Evolutionary conservation across 2,888 invertebrate genomes (phyloP), one percentile per base, ranked within the genome.

Genomic region (Eumacrocentrus americanus): DNA sequence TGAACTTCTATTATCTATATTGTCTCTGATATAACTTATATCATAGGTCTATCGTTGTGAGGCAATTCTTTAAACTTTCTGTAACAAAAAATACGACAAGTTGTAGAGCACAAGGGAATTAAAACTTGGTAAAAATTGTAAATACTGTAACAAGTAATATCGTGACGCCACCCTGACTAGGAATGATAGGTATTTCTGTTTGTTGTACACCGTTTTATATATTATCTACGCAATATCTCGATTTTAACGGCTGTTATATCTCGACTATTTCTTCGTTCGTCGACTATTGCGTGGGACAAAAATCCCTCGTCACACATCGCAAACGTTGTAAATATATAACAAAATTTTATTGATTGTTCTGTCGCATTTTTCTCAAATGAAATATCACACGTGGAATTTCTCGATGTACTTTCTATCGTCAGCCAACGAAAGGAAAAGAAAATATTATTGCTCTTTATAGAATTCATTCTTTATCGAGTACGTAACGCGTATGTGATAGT

Each of bases 91-190:
- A 65, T 57, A 62, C 46, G 11, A 46, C 23, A 60, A 66, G 65
- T 40, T 54, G 20, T 55, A 42, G 23, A 50, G 37, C 40, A 58
- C 55, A 50, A 66, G 64, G 64, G 58, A 65, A 54, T 54, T 22
- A 38, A 22, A 65, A 64, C 65, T 69, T 58, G 69, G 70, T 63
- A 70, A 72, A 74, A 75, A 73, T 67, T 73, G 75, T 75, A 77
- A 77, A 77, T 78, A 79, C 78, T 79, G 79, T 74, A 78, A 78
- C 80, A 77, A 79, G 76, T 78, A 78, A 79, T 76, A 79, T 77
- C 76, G 74, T 71, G 72, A 72, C 74, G 73, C 72, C 71, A 74
- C 72, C 72, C 75, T 80, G 79, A 80, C 80, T 80, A 80, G 79
- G 77, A 77, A 71, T 75, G 75, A 58, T 66, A 58, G 58, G 62